A percentile compares a stretch with the other conserved stretches of the same genome.
Conservation (phyloP, 2,888 invertebrate species). For the Acanthosepion pharaonis region DNA sequence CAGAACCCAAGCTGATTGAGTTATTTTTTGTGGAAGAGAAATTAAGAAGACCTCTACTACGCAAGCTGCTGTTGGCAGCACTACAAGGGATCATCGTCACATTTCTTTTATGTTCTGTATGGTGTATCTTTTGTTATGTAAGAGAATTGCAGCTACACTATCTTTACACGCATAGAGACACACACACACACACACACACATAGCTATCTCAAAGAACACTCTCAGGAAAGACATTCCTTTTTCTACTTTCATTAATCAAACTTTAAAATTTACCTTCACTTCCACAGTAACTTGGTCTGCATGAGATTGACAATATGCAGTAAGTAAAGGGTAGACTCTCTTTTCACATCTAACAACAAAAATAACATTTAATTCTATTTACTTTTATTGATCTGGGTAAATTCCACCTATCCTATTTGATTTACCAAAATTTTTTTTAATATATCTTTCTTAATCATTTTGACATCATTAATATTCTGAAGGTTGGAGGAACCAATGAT, state of each 20-base stretch:
- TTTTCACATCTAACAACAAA: not conserved
- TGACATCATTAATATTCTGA: not conserved
- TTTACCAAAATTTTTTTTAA: not conserved
- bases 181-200: too few relatives aligned
- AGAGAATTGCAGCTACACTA: not conserved
- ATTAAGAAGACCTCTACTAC: not conserved
- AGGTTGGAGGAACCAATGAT: too few relatives aligned
- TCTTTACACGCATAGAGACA: not conserved
- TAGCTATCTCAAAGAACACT: not conserved
- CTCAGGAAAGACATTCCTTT: not conserved
- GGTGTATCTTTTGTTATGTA: not conserved
- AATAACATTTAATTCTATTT: too few relatives aligned
- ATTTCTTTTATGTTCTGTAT: not conserved
- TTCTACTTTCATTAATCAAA: not conserved
- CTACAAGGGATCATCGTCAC: not conserved
- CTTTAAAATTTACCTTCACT: not conserved
- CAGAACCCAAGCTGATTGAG: not conserved
- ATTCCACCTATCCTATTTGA: not conserved
- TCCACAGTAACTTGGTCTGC: not conserved
- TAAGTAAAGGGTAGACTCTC: not conserved
- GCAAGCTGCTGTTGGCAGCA: not conserved
- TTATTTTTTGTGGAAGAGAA: not conserved
- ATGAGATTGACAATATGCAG: not conserved
- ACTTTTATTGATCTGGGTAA: too few relatives aligned
- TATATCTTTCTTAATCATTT: not conserved